phyloP scores from a whole-genome alignment of 2,888 invertebrate species.

The Eucera pruinosa region DNA sequence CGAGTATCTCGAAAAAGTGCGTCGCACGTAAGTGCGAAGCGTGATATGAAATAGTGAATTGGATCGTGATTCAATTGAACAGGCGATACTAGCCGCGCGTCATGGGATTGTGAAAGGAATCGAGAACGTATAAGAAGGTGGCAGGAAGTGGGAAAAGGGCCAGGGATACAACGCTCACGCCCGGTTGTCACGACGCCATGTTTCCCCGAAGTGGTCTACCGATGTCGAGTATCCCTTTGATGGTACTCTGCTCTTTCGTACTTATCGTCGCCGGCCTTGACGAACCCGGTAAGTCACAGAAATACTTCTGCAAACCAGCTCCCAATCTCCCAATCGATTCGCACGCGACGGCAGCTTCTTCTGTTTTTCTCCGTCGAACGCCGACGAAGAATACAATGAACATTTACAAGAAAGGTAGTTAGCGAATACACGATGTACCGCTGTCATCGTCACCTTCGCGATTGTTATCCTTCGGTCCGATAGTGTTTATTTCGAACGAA shows the following conservation, averaged over 20 bases:
- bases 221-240: slow-evolving; percentile 75
- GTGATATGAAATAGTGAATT: slow-evolving; percentile 62
- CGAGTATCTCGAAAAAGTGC: slow-evolving; percentile 55
- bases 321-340: slow-evolving; percentile 1
- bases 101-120: slow-evolving; percentile 62
- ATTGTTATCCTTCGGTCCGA: slow-evolving; percentile 1
- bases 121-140: slow-evolving; percentile 38
- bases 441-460: slow-evolving; percentile 36
- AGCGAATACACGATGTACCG: slow-evolving; percentile 22
- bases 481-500: background rate
- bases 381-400: slow-evolving; percentile 15
- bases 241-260: slow-evolving; percentile 73
- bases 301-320: background rate
- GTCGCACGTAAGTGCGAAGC: slow-evolving; percentile 59
- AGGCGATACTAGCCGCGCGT: slow-evolving; percentile 49
- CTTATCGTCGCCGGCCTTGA: slow-evolving; percentile 70
- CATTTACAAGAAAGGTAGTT: slow-evolving; percentile 28
- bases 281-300: slow-evolving; percentile 63
- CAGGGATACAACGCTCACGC: slow-evolving; percentile 73
- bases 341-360: background rate
- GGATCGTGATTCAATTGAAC: slow-evolving; percentile 38
- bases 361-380: slow-evolving; percentile 26
- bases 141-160: slow-evolving; percentile 63
- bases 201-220: slow-evolving; percentile 78
- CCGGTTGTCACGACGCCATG: slow-evolving; percentile 83